These are phyloP conservation scores for Mustela lutreola DNA, from an alignment of 2,113 vertebrate species.

Conservation along the genomic window DNA sequence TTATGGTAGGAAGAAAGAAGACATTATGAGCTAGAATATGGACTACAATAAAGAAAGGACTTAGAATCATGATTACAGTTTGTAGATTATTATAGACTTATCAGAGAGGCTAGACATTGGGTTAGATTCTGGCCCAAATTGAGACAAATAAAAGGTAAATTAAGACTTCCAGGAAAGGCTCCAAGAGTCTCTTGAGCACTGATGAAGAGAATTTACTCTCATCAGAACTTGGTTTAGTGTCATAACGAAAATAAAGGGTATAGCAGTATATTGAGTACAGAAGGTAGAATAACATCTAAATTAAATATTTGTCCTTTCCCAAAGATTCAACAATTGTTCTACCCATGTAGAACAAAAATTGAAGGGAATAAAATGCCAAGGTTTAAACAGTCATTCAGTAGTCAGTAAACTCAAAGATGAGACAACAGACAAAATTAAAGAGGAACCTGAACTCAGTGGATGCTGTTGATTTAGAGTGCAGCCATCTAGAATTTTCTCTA, in stretches of 20 bases:
- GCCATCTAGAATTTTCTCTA: slow-evolving; percentile 25
- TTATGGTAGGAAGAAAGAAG: background rate
- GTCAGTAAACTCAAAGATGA: slow-evolving; percentile 39
- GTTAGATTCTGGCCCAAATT: background rate
- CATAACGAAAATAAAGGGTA: background rate
- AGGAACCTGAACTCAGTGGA: background rate
- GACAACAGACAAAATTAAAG: background rate
- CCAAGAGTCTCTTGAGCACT: background rate
- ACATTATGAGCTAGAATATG: background rate
- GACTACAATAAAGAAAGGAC: background rate
- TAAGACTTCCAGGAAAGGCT: background rate
- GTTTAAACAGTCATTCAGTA: slow-evolving; percentile 23
- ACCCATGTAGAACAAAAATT: background rate
- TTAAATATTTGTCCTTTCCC: slow-evolving; percentile 10
- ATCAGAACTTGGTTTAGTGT: slow-evolving; percentile 25
- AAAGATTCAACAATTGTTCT: background rate
- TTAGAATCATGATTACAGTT: background rate
- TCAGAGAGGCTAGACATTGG: background rate
- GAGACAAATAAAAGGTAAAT: background rate
- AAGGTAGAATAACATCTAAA: background rate
- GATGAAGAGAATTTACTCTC: background rate
- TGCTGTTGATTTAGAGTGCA: background rate
- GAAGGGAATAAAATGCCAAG: slow-evolving; percentile 24
- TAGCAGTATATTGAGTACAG: background rate
- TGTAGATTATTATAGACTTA: background rate